Percentiles rank a stretch among this genome's conserved stretches.
Evolutionary conservation across 2,113 vertebrate species (phyloP).

Genomic region (Gymnarchus niloticus): DNA sequence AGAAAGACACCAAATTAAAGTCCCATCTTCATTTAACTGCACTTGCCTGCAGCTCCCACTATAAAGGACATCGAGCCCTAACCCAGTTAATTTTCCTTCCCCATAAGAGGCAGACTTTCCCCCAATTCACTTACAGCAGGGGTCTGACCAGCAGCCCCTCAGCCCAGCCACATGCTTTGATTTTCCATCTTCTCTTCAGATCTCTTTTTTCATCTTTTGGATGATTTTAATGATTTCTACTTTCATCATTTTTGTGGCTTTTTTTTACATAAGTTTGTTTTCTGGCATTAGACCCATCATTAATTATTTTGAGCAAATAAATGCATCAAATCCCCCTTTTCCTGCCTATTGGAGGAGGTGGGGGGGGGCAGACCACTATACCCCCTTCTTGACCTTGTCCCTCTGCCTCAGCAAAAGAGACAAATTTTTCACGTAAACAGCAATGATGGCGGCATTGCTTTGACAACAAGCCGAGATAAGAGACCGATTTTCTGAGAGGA

Average conservation of each 20-base stretch:
- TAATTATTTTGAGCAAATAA: not conserved
- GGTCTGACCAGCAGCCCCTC: not conserved
- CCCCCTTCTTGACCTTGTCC: not conserved
- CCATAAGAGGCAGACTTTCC: not conserved
- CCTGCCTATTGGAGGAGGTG: not conserved
- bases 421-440: not conserved
- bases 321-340: not conserved
- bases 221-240: not conserved
- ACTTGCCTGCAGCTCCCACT: not conserved
- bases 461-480: not conserved
- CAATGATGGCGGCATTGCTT: not conserved
- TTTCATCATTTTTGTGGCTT: not conserved
- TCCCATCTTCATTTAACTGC: not conserved
- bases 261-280: too few relatives aligned
- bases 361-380: not conserved
- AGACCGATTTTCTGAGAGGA: too few relatives aligned
- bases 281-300: not conserved
- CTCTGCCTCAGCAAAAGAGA: not conserved
- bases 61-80: not conserved
- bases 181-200: not conserved
- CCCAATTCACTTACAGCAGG: not conserved
- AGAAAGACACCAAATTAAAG: constrained; percentile 13
- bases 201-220: not conserved
- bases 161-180: not conserved
- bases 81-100: not conserved